Percentiles rank a stretch among this genome's conserved stretches.
Evolutionary conservation across 2,113 vertebrate genomes (phyloP).

Genomic region (Hucho hucho): DNA sequence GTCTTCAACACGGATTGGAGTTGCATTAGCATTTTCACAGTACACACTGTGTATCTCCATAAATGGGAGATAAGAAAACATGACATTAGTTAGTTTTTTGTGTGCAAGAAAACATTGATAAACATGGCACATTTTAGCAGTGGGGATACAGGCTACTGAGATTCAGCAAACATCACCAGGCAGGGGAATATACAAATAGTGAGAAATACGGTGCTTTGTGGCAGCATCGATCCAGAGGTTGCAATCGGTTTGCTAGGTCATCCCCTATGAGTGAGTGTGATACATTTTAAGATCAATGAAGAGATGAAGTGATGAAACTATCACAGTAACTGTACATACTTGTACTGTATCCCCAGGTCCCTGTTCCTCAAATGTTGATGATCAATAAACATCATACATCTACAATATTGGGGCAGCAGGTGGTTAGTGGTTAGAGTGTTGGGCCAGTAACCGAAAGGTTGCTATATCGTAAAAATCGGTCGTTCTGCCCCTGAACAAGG

Average conservation of each 20-base stretch:
- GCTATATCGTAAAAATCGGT: no score
- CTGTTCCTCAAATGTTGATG: no score
- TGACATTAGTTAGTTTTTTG: slow-evolving; percentile 25
- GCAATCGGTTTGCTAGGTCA: slow-evolving; percentile 46
- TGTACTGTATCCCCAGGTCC: no score
- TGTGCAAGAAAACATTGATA: slow-evolving; percentile 50
- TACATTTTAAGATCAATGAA: slow-evolving; percentile 52
- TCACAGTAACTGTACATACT: background rate
- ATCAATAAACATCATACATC: no score
- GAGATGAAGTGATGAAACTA: slow-evolving; percentile 42
- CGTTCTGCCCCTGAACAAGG: no score
- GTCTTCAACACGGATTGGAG: slow-evolving; percentile 61
- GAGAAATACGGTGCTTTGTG: slow-evolving; percentile 22
- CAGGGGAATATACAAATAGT: slow-evolving; percentile 20
- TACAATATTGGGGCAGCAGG: no score
- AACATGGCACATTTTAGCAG: slow-evolving; percentile 59
- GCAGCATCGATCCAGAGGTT: slow-evolving; percentile 53
- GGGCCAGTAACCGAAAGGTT: no score
- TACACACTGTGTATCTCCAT: slow-evolving; percentile 28
- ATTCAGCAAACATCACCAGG: slow-evolving; percentile 51
- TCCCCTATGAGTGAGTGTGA: slow-evolving; percentile 25
- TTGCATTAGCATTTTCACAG: slow-evolving; percentile 62
- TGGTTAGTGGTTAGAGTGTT: no score
- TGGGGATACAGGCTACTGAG: slow-evolving; percentile 38
- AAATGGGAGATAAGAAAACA: slow-evolving; percentile 42